Evolutionary conservation across 1,140 invertebrate genomes (phyloP).

Genomic region (Luehdorfia chinensis): DNA sequence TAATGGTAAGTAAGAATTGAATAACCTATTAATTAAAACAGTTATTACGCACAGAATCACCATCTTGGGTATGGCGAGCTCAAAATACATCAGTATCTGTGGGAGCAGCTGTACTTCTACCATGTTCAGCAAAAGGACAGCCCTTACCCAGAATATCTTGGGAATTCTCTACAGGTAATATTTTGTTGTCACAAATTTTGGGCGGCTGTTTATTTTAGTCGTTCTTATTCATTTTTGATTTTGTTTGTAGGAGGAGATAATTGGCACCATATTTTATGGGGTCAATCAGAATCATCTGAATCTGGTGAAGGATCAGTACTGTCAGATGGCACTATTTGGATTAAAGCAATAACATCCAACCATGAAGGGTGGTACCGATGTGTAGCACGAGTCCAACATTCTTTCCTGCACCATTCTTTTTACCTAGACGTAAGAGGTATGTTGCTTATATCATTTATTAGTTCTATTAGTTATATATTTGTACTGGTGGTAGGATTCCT

Average conservation of each 20-base stretch:
- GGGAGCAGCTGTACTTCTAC: conserved; percentile 56
- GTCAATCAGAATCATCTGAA: conserved; percentile 49
- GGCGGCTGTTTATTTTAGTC: background rate
- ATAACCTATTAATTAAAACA: conserved; percentile 62
- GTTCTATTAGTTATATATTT: too few relatives aligned
- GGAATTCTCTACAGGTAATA: conserved; percentile 63
- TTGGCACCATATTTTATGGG: conserved; percentile 65
- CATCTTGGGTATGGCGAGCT: conserved; percentile 65
- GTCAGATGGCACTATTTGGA: conserved; percentile 69
- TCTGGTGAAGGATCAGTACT: conserved; percentile 50
- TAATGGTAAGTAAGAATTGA: conserved; percentile 18
- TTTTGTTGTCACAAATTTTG: background rate
- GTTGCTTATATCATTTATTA: too few relatives aligned
- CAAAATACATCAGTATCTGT: conserved; percentile 69
- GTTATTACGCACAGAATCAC: conserved; percentile 57
- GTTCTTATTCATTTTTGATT: background rate
- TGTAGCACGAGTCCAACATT: conserved; percentile 87
- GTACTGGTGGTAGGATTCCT: too few relatives aligned
- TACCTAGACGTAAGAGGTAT: conserved; percentile 88
- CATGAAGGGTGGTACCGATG: conserved; percentile 91
- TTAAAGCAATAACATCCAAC: conserved; percentile 79
- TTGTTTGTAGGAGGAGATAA: conserved; percentile 50
- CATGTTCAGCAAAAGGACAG: conserved; percentile 66
- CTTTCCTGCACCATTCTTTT: conserved; percentile 86
- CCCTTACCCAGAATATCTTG: conserved; percentile 61